A percentile compares a stretch with the other conserved stretches of the same genome.
phyloP scores from a whole-genome alignment of 2,113 vertebrate genomes.

The Onychorhynchus coronatus region DNA sequence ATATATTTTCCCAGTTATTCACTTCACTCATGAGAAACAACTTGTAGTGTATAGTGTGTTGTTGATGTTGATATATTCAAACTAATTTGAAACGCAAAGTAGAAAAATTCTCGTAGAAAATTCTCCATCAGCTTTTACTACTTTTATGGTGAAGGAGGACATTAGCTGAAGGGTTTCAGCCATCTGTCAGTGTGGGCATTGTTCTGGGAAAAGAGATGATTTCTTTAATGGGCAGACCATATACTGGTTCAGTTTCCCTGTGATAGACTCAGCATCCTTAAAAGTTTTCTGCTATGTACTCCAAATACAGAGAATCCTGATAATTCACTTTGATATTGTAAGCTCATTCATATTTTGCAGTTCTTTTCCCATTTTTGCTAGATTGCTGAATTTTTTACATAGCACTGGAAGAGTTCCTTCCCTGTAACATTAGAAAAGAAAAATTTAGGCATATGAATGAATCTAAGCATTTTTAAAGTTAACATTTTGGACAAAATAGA shows the following conservation, averaged over 20 bases:
- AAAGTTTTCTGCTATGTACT: background rate
- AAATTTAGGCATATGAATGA: background rate
- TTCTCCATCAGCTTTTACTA: background rate
- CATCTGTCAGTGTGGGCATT: background rate
- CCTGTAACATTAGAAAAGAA: background rate
- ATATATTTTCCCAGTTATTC: background rate
- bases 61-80: background rate
- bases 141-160: background rate
- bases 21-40: background rate
- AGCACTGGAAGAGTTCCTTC: background rate
- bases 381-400: background rate
- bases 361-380: background rate
- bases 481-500: background rate
- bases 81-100: background rate
- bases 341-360: background rate
- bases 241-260: background rate
- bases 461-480: background rate
- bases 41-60: background rate
- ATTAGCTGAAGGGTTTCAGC: background rate
- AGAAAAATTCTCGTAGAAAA: background rate
- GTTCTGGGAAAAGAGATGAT: background rate
- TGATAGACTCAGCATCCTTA: background rate
- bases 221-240: background rate
- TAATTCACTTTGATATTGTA: background rate
- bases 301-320: background rate